Evolutionary conservation across 2,113 vertebrate genomes (phyloP), one percentile per base, ranked within the genome.

Genomic region (Acrocephalus kingi): DNA sequence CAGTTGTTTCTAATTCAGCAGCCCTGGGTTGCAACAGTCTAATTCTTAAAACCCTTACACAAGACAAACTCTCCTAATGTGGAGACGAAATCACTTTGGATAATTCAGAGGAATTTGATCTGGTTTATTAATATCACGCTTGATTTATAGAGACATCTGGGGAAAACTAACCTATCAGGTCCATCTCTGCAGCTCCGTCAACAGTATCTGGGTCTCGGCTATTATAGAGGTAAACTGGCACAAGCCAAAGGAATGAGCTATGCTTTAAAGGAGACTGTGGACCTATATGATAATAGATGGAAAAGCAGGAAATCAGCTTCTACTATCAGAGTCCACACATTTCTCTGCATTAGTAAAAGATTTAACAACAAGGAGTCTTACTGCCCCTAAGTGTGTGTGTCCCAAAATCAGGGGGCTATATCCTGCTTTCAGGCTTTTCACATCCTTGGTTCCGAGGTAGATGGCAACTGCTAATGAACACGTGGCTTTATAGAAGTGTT

Each of bases 391-490:
- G 63, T 23, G 11, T 35, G 13, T 58, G 31, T 20, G 23, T 59
- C 45, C 61, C 73, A 64, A 80, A 88, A 62, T 58, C 56, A 72
- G 31, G 10, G n/a, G 41, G 5, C 24, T 89, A 10, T 28, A 33
- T 78, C 31, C 61, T 45, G 49, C 41, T 92, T 83, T 76, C 33
- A 71, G 58, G 80, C 52, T 94, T 95, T 92, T 81, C 54, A 20
- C 51, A 63, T 68, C 31, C 37, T 49, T 1, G 0, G 16, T 82
- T 94, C 64, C 6, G 39, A 64, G 28, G 45, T 87, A 56, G 73
- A 67, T 84, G 64, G 69, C 79, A 90, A 90, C 76, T 93, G 82
- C 48, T 93, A 83, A 71, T 39, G 88, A 90, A 75, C 79, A 93
- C 16, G 8, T 84, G 93, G 83, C 41, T 84, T 89, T 84, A 64